Conservation (phyloP, 2,113 vertebrate species). For the Enhydra lutris region DNA sequence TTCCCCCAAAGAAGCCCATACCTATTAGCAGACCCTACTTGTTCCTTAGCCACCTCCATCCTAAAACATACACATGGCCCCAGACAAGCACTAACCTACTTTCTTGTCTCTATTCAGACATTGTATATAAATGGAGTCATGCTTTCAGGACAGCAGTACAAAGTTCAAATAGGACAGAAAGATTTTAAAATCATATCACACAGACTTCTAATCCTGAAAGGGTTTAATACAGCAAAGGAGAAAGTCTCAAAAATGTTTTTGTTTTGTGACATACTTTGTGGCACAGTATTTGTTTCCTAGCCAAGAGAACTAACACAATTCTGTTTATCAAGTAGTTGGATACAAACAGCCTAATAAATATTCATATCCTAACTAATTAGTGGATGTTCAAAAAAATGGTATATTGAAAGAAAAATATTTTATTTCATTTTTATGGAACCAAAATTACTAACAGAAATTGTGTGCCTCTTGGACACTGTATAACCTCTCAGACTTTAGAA, state of each 20-base stretch:
- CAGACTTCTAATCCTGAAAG: not conserved
- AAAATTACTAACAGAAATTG: not conserved
- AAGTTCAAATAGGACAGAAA: not conserved
- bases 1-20: not conserved
- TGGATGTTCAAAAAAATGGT: not conserved
- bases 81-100: not conserved
- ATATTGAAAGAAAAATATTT: not conserved
- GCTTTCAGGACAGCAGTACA: not conserved
- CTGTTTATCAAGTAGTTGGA: not conserved
- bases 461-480: not conserved
- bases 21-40: not conserved
- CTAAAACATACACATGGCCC: not conserved
- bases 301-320: not conserved
- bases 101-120: not conserved
- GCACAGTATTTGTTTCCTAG: not conserved
- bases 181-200: not conserved
- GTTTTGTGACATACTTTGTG: not conserved
- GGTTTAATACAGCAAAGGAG: not conserved
- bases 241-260: not conserved
- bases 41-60: not conserved
- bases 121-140: not conserved
- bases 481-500: not conserved
- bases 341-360: not conserved
- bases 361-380: not conserved
- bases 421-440: not conserved